Conservation (phyloP, 2,113 vertebrate species). For the Poecile atricapillus region DNA sequence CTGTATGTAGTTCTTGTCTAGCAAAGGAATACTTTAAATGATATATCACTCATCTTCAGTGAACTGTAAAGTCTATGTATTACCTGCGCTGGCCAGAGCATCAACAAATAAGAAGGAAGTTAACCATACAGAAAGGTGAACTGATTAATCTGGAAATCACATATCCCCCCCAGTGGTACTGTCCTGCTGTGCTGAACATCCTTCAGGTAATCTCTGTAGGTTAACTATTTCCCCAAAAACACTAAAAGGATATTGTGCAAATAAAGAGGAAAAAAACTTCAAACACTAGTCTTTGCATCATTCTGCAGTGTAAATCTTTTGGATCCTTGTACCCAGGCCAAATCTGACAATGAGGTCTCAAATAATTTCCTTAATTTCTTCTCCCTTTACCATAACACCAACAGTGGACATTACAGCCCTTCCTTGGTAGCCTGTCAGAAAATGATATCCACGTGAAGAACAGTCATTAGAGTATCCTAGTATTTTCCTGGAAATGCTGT, state of each 20-base stretch:
- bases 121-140: not conserved
- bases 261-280: not conserved
- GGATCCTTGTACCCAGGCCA: not conserved
- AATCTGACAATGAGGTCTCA: not conserved
- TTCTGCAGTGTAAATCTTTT: not conserved
- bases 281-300: not conserved
- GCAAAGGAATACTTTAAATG: slow-evolving; percentile 32
- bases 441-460: not conserved
- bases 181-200: not conserved
- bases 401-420: not conserved
- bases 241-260: not conserved
- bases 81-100: not conserved
- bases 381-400: not conserved
- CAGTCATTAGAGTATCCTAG: not conserved
- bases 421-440: not conserved
- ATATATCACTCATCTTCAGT: not conserved
- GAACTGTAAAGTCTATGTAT: not conserved
- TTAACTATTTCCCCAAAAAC: not conserved
- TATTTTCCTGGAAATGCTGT: not conserved
- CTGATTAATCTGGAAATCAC: not conserved
- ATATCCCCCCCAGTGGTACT: not conserved
- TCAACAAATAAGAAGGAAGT: not conserved
- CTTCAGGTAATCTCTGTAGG: not conserved
- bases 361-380: not conserved
- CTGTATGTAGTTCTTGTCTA: not conserved